Evolutionary conservation across 2,113 vertebrate species (phyloP), one percentile per base, ranked within the genome.

Genomic region (Pomatorhinus ruficollis): DNA sequence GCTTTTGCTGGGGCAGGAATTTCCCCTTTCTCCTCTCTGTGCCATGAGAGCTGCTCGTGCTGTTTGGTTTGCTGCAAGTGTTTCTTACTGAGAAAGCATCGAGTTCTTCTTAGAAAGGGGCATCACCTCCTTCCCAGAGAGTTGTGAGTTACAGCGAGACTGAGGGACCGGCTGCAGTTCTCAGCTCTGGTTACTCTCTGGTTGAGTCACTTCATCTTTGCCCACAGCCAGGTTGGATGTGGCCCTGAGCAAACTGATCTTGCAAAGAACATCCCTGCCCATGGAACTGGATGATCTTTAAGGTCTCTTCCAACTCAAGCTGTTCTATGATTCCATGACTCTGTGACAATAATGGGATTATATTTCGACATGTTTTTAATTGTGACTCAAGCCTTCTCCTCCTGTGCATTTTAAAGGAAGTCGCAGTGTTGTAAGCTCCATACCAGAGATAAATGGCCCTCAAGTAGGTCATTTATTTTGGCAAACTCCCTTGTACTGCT

Each of bases 21-120:
- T 69, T 84, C 44, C 22, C 40, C 1, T 64, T 45, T 72, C 59
- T 71, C 66, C 49, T 35, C 7, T 7, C 52, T 53, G 3, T 56
- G 56, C 63, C 2, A 0, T 8, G 52, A 6, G 24, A 30, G 11
- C 37, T 20, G 3, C 2, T 33, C 10, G 0, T 20, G n/a, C 52
- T 60, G 11, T 22, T 35, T 30, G 37, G 17, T 44, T 11, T 69
- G n/a, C 65, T 57, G 21, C 18, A 25, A 20, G 24, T 11, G 25
- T 52, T 64, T 39, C 8, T 39, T 28, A 6, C 39, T 42, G 31
- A 23, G 23, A 18, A 59, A 72, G 17, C 6, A 44, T 5, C 21
- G 79, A 78, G 21, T 60, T 15, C 54, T 74, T 50, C 50, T n/a
- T 24, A 13, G 45, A 3, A n/a, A 49, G 12, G 11, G 27, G 0